Base-by-base conservation (phyloP, 2,113 vertebrate species). In the Platichthys flesus region DNA sequence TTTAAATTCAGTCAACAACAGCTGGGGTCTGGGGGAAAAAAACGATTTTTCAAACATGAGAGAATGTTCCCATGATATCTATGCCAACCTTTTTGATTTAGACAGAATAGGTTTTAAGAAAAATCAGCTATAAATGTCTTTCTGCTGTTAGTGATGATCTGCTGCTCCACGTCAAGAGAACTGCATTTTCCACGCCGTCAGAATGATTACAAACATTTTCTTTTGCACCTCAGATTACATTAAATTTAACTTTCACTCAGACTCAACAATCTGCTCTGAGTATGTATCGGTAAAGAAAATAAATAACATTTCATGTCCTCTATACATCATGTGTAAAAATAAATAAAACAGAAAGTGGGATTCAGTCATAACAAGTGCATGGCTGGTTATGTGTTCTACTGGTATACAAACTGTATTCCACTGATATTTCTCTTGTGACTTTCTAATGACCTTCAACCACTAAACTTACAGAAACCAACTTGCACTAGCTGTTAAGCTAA, bases 261-360 rank as follows among this genome's bases (percentile, higher is more conserved):
- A 56, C 13, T 67, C 23, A 58, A 4, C 24, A 60, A 75, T 47
- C 40, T 54, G 9, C 18, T 74, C 40, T 26, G 28, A 54, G 70
- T 35, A 79, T 60, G 65, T n/a, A 78, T 18, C 45, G 47, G 66
- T 26, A 78, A 69, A 66, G 24, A 71, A 71, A 84, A 90, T 86
- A 89, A 91, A 91, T 86, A 90, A 26, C 35, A 78, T 79, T 69
- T 76, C 24, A 81, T 79, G 0, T 13, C 67, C 16, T 57, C 37
- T 65, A 66, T 76, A 59, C 3, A 14, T 62, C 13, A 67, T 9
- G 9, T 26, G 2, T 75, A 31, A 74, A 28, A 83, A 85, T 71
- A 89, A 83, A 90, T 74, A 84, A 80, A 86, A 71, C 24, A 68
- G 2, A 57, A 81, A 67, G 28, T 57, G 28, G 56, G 56, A 83